Evolutionary conservation across 1,140 invertebrate species (phyloP), one percentile per base, ranked within the genome.

Genomic region (Vanessa tameamea): DNA sequence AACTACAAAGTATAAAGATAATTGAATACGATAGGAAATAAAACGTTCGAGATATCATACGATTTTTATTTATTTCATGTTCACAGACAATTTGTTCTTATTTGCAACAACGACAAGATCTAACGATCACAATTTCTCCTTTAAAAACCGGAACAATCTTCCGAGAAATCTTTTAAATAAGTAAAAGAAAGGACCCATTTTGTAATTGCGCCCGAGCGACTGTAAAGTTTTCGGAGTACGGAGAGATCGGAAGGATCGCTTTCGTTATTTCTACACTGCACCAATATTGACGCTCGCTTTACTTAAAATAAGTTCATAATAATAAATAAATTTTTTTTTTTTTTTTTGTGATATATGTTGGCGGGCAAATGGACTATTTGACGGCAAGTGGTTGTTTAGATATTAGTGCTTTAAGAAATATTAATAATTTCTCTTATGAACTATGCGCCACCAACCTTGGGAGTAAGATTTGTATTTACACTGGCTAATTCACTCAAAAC

Each of bases 181-280:
- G 65, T 73, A 72, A 73, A 79, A 78, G 78, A 81, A 84, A 80
- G 79, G 69, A 82, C 69, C 80, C 80, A 86, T 83, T 83, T 81
- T 82, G 78, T 86, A 84, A 86, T 86, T 86, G 82, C 75, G 77
- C 79, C 76, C 78, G 81, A 67, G 80, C 76, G 81, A 71, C 79
- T 75, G 76, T 82, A 78, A 83, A 61, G 47, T 69, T 47, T 68
- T 57, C 66, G 11, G 51, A 43, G 47, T 26, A 26, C 64, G 51
- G 63, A 48, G 55, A 55, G 43, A 78, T 71, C 69, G 76, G 68
- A 75, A 66, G 64, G 71, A 76, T 72, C 70, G 55, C 61, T 72
- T 65, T 74, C 23, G 71, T 47, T 69, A 23, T 53, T 72, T 76
- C 74, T 70, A 65, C 71, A 68, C 20, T 47, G 50, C 12, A 69